Evolutionary conservation across 35 echinoderm and acorn worm species (phyloP).

Genomic region (Ophioderma brevispina): DNA sequence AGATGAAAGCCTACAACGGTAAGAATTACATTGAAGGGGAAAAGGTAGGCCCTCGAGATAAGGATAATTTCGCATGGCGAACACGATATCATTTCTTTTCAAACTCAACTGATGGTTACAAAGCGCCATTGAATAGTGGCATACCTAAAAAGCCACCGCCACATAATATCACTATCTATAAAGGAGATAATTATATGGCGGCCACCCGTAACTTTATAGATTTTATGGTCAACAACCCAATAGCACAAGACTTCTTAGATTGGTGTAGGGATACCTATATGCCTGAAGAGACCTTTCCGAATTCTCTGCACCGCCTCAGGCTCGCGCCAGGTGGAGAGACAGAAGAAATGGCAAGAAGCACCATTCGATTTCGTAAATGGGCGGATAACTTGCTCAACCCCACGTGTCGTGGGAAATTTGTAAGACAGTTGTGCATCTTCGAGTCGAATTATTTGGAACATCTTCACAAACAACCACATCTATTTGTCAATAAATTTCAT

Average conservation of each 20-base stretch:
- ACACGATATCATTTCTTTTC: conserved; percentile 13
- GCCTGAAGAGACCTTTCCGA: conserved; percentile 63
- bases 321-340: conserved; percentile 58
- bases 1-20: conserved; percentile 44
- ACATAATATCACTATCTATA: conserved; percentile 40
- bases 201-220: conserved; percentile 33
- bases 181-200: conserved; percentile 49
- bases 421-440: conserved; percentile 67
- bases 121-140: not conserved
- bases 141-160: conserved; percentile 50
- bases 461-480: conserved; percentile 8
- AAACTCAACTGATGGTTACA: not conserved
- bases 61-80: not conserved
- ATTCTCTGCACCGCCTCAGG: conserved; percentile 33
- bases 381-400: not conserved
- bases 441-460: conserved; percentile 36
- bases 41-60: not conserved
- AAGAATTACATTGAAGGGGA: conserved; percentile 54
- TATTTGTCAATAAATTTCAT: conserved; percentile 76
- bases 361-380: conserved; percentile 38
- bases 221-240: conserved; percentile 47
- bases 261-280: conserved; percentile 63
- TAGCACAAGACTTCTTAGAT: conserved; percentile 43
- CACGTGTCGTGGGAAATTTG: conserved; percentile 40
- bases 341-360: conserved; percentile 8